Base-by-base conservation (phyloP, 2,888 invertebrate genomes). In the Baronia brevicornis region DNA sequence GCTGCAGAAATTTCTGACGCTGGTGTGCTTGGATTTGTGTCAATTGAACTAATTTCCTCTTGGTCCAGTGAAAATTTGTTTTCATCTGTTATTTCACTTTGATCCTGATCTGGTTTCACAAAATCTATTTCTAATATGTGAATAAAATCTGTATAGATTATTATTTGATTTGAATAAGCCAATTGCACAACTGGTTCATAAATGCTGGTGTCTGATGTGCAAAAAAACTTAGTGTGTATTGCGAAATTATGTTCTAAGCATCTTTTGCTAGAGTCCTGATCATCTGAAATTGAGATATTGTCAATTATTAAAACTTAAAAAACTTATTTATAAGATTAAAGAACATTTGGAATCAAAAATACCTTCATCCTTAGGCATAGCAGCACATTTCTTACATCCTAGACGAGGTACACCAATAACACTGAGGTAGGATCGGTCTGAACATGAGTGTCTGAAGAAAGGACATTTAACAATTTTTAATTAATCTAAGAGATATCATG, bases 191-290 rank as follows among this genome's bases (percentile, higher is more conserved):
- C 87, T 0, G 91, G 90, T 49, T 90, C 89, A 54, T 92, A 92
- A 66, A 88, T 86, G 12, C 94, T 95, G 52, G 91, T 92, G 28
- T 95, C 94, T 23, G 92, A 90, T n/a, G 94, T 92, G 50, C 95
- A 91, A 60, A 94, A 94, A 67, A 96, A 95, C 62, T 93, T 94
- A 48, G 95, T 95, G 72, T 97, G 96, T 44, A 97, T 90, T 25
- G 96, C 95, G 49, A 96, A 90, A 60, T 96, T 95, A 67, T 97
- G 97, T 59, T 91, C 90, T 35, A 95, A 79, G 64, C 97, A 97
- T 48, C 91, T 78, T 57, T 89, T 88, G 29, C 90, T 87, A 51
- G 89, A 88, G 50, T 89, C 89, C 39, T 82, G 70, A 56, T 79
- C 84, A 70, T 68, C 68, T 80, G 72, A 18, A 67, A 64, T 25